phyloP scores from a whole-genome alignment of 2,888 invertebrate genomes.

The Cyrtodaria siliqua region DNA sequence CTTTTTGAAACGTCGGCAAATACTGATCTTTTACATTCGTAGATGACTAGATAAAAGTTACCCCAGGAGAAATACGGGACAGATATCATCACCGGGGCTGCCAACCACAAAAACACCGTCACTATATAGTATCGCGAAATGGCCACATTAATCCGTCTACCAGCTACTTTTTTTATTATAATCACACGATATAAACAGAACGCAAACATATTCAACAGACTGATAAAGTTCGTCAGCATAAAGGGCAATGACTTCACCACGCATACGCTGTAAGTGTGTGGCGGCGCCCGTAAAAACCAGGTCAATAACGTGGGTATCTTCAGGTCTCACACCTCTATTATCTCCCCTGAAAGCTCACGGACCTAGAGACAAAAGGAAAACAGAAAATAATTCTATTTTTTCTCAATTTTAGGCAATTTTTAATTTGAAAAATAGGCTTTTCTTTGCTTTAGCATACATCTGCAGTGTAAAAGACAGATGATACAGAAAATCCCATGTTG shows the following conservation, averaged over 20 bases:
- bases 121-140: not conserved
- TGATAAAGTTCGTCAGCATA: conserved; percentile 20
- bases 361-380: too few relatives aligned
- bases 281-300: conserved; percentile 15
- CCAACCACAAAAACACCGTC: not conserved
- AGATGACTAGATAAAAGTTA: not conserved
- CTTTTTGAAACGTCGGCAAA: conserved; percentile 6
- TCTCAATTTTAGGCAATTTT: too few relatives aligned
- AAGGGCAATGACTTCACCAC: conserved; percentile 21
- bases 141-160: not conserved
- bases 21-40: conserved; percentile 12
- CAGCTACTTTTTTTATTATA: not conserved
- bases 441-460: too few relatives aligned
- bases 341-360: too few relatives aligned
- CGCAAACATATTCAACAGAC: conserved; percentile 13
- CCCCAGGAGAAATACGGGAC: conserved; percentile 13
- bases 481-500: too few relatives aligned
- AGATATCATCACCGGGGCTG: conserved; percentile 1
- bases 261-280: conserved; percentile 11
- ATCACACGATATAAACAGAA: conserved; percentile 20
- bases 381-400: too few relatives aligned
- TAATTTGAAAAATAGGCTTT: too few relatives aligned
- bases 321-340: too few relatives aligned
- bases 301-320: conserved; percentile 13
- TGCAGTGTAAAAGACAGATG: too few relatives aligned